Evolutionary conservation across 2,113 vertebrate species (phyloP), one percentile per base, ranked within the genome.

Genomic region (Passer montanus): DNA sequence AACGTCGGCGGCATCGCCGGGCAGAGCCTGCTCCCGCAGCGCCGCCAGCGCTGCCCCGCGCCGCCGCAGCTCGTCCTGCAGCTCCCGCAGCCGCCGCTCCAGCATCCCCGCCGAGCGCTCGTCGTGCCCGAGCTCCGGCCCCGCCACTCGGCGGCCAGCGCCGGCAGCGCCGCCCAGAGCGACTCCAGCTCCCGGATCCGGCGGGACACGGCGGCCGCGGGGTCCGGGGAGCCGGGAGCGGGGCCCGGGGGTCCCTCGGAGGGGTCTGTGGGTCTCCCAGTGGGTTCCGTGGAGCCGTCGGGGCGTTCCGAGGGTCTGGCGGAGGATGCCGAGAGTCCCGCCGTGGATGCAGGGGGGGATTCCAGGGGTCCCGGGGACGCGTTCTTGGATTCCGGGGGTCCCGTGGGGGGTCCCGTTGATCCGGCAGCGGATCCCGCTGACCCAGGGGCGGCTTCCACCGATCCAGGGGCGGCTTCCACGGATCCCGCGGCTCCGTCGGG

Each of bases 41-140:
- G 98, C 98, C 13, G 99, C 98, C n/a, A 99, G 98, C 58, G 98
- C 96, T 0, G 98, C 98, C 3, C 97, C 96, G 92, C 99, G 99
- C 95, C 98, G 98, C 64, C 98, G 98, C 85, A 99, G 98, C 96
- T 99, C 99, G 74, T 99, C 99, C 50, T 99, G 98, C 69, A 99
- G 97, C 56, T 99, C 99, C 53, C 98, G 98, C 96, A 99, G 99
- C 78, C 99, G 99, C 86, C 98, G 98, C 91, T 98, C 98, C 50
- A 99, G 88, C 17, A 99, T 98, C 82, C 99, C 98, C 4, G 99
- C 99, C 46, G 99, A 99, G 84, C 98, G 98, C 90, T 99, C 99
- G 12, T 99, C 99, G 6, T 98, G 99, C 30, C 72, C 53, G 6
- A 35, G 41, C 72, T 75, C 72, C 41, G 72, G 53, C 3, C 1